These are phyloP conservation scores for Orcinus orca DNA, from an alignment of 2,113 vertebrate genomes.

Conservation along the genomic window DNA sequence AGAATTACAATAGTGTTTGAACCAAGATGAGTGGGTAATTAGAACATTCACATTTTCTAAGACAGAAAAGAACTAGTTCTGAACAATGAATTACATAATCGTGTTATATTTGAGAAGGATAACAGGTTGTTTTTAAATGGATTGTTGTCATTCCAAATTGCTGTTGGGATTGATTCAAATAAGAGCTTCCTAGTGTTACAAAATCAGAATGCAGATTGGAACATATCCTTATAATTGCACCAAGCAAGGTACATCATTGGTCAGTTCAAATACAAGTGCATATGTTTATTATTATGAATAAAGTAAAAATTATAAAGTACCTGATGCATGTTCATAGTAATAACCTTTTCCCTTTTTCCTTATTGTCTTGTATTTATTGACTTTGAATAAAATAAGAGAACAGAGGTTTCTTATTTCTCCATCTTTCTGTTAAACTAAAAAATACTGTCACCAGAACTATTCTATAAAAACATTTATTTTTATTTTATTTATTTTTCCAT, in stretches of 20 bases:
- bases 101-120: conserved; percentile 56
- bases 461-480: background rate
- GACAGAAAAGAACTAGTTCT: conserved; percentile 51
- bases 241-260: background rate
- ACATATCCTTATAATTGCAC: background rate
- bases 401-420: background rate
- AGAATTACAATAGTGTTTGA: conserved; percentile 55
- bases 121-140: conserved; percentile 48
- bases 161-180: conserved; percentile 27
- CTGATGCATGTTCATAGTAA: background rate
- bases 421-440: background rate
- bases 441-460: background rate
- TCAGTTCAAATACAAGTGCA: background rate
- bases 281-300: background rate
- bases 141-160: conserved; percentile 54
- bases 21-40: conserved; percentile 70
- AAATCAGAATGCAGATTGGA: conserved; percentile 11
- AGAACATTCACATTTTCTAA: conserved; percentile 59
- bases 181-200: background rate
- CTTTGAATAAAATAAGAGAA: background rate
- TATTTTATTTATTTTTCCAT: background rate
- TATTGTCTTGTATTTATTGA: background rate
- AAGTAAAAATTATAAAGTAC: background rate
- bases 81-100: conserved; percentile 50
- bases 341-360: background rate